phyloP scores from a whole-genome alignment of 2,888 invertebrate species.

The Pristionchus entomophagus region DNA sequence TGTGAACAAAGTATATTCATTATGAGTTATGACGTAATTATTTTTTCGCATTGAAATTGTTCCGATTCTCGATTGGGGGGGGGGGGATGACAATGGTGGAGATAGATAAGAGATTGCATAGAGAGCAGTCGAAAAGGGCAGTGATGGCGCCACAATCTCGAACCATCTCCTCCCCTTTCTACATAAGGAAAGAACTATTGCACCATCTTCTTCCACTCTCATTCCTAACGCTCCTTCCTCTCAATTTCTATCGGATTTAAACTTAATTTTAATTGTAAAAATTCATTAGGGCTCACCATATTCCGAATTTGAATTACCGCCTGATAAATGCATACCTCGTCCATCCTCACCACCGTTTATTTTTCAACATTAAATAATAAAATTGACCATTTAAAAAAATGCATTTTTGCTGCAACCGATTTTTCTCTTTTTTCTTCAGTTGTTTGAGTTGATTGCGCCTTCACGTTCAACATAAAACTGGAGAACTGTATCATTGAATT shows the following conservation, averaged over 20 bases:
- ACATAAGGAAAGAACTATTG: slow-evolving; percentile 13
- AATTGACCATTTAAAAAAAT: too few species aligned
- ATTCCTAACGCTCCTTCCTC: neutral
- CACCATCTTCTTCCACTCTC: neutral
- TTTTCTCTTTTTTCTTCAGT: too few species aligned
- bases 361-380: too few species aligned
- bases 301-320: neutral
- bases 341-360: too few species aligned
- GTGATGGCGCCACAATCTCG: slow-evolving; percentile 25
- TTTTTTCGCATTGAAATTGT: neutral
- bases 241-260: neutral
- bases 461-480: too few species aligned
- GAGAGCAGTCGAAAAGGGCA: neutral
- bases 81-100: neutral
- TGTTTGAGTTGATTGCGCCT: too few species aligned
- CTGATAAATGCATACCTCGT: too few species aligned
- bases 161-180: slow-evolving; percentile 31
- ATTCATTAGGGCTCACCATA: neutral
- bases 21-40: neutral
- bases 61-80: neutral
- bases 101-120: slow-evolving; percentile 32
- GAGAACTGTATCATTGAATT: too few species aligned
- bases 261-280: neutral
- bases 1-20: neutral
- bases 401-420: too few species aligned